These are phyloP conservation scores for Lerista edwardsae DNA, from an alignment of 2,797 vertebrate species.

Conservation along the genomic window DNA sequence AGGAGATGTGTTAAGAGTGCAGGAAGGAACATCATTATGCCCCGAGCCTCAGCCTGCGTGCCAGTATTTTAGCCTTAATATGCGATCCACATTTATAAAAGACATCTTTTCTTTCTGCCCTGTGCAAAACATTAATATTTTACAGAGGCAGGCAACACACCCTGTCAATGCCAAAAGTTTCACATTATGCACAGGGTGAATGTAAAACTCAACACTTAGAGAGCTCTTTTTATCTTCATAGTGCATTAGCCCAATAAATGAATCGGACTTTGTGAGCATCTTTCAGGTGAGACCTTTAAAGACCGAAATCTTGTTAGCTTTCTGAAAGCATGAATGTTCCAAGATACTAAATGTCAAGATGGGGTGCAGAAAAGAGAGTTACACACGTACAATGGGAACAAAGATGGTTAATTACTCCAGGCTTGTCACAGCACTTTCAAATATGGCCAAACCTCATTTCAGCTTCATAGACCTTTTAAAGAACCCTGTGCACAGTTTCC, in stretches of 20 bases:
- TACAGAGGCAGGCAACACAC: conserved; percentile 50
- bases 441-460: not conserved
- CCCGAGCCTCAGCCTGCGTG: not conserved
- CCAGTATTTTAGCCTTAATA: conserved; percentile 31
- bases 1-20: conserved; percentile 35
- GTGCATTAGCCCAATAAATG: conserved; percentile 22
- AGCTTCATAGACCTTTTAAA: not conserved
- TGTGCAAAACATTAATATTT: conserved; percentile 52
- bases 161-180: conserved; percentile 52
- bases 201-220: not conserved
- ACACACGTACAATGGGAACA: not conserved
- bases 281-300: not conserved
- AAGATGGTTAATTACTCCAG: not conserved
- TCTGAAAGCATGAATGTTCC: conserved; percentile 13
- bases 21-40: conserved; percentile 33
- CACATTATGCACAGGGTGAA: not conserved
- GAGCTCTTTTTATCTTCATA: conserved; percentile 33
- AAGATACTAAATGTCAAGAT: not conserved
- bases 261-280: conserved; percentile 25
- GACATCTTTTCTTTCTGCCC: conserved; percentile 39
- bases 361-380: not conserved
- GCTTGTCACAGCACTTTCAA: not conserved
- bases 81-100: conserved; percentile 25
- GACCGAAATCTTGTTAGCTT: conserved; percentile 7
- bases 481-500: not conserved